Evolutionary conservation across 2,797 vertebrate genomes (phyloP), one percentile per base, ranked within the genome.

Genomic region (Ateles fusciceps): DNA sequence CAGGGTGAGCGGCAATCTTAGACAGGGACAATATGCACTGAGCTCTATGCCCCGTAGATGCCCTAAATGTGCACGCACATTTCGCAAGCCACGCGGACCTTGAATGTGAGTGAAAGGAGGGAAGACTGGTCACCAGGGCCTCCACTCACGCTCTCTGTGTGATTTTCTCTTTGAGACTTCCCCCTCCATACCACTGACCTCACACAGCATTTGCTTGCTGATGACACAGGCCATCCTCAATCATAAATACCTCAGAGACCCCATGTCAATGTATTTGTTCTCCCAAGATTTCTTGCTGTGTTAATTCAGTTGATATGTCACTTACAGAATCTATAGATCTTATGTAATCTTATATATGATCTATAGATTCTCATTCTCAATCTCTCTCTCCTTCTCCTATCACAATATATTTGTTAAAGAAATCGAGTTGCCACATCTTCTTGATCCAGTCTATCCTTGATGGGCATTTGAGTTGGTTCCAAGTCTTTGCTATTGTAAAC

Each of bases 21-120:
- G 3, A 8, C 0, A 30, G 11, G 5, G 12, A 13, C 14, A 14
- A 11, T 1, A 0, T 9, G 4, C 30, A 19, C 12, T 46, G 55
- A 92, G 4, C 10, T 14, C 4, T 76, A 6, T 21, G 17, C 10
- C 15, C 80, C 19, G 7, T 1, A 6, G 4, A n/a, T 19, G 39
- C n/a, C 39, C 15, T n/a, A 44, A 52, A 39, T 8, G 72, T 14
- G 9, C 14, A 14, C 1, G 9, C 0, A 28, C 22, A 28, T 50
- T 80, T 91, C 30, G 59, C 71, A 81, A 44, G 26, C 9, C 50
- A 75, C 4, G 13, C 5, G 26, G 3, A 19, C 48, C 5, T 10
- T 48, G 93, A 72, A 21, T 28, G 2, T 42, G 78, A 76, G 8
- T 1, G 12, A 30, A 71, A 55, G 52, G 21, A n/a, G 7, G 44